Evolutionary conservation across 2,797 vertebrate genomes (phyloP), one percentile per base, ranked within the genome.

Genomic region (Sebastes kiyomatsui): DNA sequence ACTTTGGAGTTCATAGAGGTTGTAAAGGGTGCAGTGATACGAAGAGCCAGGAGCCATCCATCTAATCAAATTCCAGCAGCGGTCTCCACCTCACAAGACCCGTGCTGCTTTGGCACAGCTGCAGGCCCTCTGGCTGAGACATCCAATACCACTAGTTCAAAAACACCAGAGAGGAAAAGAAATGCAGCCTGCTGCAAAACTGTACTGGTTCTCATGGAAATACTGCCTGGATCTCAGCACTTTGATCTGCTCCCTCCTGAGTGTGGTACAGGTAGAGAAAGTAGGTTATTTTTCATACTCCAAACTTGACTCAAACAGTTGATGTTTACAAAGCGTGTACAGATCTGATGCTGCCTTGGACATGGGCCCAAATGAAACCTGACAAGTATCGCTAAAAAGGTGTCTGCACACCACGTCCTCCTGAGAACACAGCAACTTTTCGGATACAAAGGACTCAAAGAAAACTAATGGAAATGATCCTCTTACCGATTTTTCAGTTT

Each of bases 261-360:
- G 38, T 16, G 27, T 7, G 22, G 18, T 23, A 56, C 28, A 18
- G 32, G 42, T 27, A 20, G 18, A 83, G 20, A 52, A 72, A 77
- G 56, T 25, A 70, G 67, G 80, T 25, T 68, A 4, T 69, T 79
- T 84, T 84, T 87, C 4, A 60, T 82, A 85, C 6, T 54, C 70
- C 46, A 88, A 87, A 85, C 79, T 90, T 90, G 89, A 92, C 90
- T 91, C 70, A 87, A 89, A 84, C 68, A 85, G 86, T 58, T 70
- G 67, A 70, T 71, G 70, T 73, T 89, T 86, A 88, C 83, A 91
- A 88, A 90, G 74, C 55, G 42, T 64, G 76, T 56, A 86, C 78
- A 85, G 64, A 75, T 59, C 77, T 64, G 67, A 81, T 33, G 83
- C 71, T 67, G 54, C 49, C 55, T 49, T 38, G 54, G 16, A 65